Evolutionary conservation across 2,113 vertebrate genomes (phyloP), one percentile per base, ranked within the genome.

Genomic region (Trogon melanurus): DNA sequence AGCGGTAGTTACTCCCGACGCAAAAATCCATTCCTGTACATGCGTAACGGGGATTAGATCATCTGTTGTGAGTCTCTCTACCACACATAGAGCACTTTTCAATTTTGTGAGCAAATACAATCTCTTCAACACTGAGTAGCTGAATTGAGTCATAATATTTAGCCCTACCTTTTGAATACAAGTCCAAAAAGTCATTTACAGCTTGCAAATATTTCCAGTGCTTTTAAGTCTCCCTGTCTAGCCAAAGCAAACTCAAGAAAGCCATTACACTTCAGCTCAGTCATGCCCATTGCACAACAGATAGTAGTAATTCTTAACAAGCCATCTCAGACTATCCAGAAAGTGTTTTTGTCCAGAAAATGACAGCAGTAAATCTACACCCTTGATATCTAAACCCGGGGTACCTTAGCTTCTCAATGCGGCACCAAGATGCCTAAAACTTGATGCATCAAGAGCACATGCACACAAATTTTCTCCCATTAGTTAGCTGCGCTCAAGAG

Each of bases 401-500:
- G 50, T 32, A 56, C 22, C 22, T 45, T 3, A 45, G 23, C 25
- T 66, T 74, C 48, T 85, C 78, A 67, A 32, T 21, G 38, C n/a
- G 67, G 36, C 21, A 81, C 25, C 13, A 18, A 64, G 29, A 74
- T 1, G 3, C 25, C 38, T 5, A 80, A 41, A 60, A 74, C 8
- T 69, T n/a, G 30, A 22, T 0, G 0, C 6, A 18, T 3, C 1
- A 8, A 74, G 10, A 73, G 11, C 19, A 44, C 5, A 13, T 0
- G 6, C 57, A 84, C 30, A 21, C 16, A 65, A 9, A 4, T 85
- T 26, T 36, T 53, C 79, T 58, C 27, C 58, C 32, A 26, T 41
- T 10, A 76, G 16, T 0, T 69, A 41, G 22, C 48, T 85, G 71
- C 82, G 34, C 58, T 89, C 71, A 25, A 60, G 30, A 89, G 34